phyloP scores from a whole-genome alignment of 2,113 vertebrate genomes.

The Tapirus terrestris region DNA sequence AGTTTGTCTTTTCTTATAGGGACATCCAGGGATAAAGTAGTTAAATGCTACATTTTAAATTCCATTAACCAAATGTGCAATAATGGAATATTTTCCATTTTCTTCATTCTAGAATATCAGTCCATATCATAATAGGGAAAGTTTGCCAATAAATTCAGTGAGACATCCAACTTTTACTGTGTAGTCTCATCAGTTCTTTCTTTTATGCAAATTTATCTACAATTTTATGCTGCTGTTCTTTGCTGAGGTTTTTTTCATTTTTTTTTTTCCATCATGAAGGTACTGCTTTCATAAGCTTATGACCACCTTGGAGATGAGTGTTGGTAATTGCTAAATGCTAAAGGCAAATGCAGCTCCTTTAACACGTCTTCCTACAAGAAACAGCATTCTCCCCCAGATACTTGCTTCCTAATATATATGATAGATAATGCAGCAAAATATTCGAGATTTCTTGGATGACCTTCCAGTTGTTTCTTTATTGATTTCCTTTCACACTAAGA shows the following conservation, averaged over 20 bases:
- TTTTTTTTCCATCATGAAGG: neutral
- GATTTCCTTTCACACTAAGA: conserved; percentile 15
- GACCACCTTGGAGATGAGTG: neutral
- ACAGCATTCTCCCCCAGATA: neutral
- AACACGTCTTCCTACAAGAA: neutral
- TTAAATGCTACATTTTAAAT: neutral
- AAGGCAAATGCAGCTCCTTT: neutral
- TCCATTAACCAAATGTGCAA: neutral
- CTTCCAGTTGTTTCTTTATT: neutral
- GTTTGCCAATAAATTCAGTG: neutral
- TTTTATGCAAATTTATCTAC: neutral
- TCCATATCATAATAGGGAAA: neutral
- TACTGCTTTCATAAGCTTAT: neutral
- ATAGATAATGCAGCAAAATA: neutral
- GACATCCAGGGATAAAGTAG: neutral
- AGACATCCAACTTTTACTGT: neutral
- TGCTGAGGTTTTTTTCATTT: neutral
- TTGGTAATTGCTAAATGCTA: neutral
- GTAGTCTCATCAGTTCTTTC: neutral
- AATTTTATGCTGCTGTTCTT: neutral
- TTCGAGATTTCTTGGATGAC: neutral
- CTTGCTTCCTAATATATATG: neutral
- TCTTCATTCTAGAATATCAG: neutral
- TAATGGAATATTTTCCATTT: neutral
- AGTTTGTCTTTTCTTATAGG: neutral